Conservation (phyloP, 2,888 invertebrate genomes). For the Ernsta delagoae region DNA sequence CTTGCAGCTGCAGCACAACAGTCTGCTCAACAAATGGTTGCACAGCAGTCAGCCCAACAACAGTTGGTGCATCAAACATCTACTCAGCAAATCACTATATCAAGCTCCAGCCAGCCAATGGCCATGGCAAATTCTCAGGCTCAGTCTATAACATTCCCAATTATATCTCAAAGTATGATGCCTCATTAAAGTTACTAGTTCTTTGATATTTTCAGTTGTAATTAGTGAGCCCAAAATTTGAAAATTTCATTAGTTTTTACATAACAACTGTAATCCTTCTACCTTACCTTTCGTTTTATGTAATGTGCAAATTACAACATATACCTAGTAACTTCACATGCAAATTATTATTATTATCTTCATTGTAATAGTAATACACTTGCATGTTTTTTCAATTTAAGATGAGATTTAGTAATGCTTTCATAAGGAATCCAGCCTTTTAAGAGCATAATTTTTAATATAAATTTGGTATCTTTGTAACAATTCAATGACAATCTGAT, state of each 20-base stretch:
- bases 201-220: too few species aligned
- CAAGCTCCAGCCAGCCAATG: constrained; percentile 79
- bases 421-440: too few species aligned
- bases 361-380: too few species aligned
- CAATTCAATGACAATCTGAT: neutral
- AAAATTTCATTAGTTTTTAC: neutral
- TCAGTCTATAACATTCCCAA: constrained; percentile 77
- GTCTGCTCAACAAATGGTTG: constrained; percentile 70
- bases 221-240: neutral
- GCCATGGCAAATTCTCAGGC: constrained; percentile 76
- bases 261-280: too few species aligned
- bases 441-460: too few species aligned
- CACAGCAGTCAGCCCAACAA: constrained; percentile 74
- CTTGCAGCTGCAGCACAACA: constrained; percentile 62
- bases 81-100: constrained; percentile 78
- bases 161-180: constrained; percentile 79
- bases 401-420: too few species aligned
- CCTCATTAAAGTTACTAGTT: constrained; percentile 60
- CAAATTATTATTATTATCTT: too few species aligned
- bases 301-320: too few species aligned
- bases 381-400: too few species aligned
- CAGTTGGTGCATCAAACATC: constrained; percentile 77
- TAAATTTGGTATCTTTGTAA: neutral
- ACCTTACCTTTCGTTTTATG: too few species aligned
- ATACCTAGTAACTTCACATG: too few species aligned